Conservation (phyloP, 2,113 vertebrate species). For the Athene noctua region DNA sequence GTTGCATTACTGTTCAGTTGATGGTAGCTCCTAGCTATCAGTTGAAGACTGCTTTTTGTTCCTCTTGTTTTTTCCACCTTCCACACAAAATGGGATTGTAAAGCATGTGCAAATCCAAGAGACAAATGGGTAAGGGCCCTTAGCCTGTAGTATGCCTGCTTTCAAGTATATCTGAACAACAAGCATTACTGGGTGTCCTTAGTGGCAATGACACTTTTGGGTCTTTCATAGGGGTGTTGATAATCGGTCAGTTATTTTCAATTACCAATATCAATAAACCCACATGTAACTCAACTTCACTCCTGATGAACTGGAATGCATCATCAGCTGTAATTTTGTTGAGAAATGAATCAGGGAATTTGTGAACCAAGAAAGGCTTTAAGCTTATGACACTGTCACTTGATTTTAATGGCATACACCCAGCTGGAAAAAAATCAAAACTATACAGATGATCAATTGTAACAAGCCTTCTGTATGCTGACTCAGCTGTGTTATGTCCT, state of each 20-base stretch:
- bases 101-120: neutral
- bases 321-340: neutral
- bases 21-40: neutral
- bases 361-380: neutral
- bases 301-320: neutral
- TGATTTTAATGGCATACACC: neutral
- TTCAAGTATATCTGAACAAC: neutral
- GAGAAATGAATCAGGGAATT: neutral
- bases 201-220: neutral
- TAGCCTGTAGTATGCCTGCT: neutral
- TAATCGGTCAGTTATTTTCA: neutral
- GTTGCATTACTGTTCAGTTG: neutral
- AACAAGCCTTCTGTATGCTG: neutral
- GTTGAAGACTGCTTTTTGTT: neutral
- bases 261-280: rapidly evolving
- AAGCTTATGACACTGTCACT: neutral
- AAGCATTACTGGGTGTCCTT: neutral
- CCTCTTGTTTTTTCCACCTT: neutral
- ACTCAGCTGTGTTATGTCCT: neutral
- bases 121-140: neutral
- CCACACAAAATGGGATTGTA: neutral
- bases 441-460: neutral
- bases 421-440: neutral
- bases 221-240: neutral
- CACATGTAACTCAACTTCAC: neutral